A percentile compares a stretch with the other conserved stretches of the same genome.
Evolutionary conservation across 2,113 vertebrate genomes (phyloP).

Genomic region (Cochlearius cochlearius): DNA sequence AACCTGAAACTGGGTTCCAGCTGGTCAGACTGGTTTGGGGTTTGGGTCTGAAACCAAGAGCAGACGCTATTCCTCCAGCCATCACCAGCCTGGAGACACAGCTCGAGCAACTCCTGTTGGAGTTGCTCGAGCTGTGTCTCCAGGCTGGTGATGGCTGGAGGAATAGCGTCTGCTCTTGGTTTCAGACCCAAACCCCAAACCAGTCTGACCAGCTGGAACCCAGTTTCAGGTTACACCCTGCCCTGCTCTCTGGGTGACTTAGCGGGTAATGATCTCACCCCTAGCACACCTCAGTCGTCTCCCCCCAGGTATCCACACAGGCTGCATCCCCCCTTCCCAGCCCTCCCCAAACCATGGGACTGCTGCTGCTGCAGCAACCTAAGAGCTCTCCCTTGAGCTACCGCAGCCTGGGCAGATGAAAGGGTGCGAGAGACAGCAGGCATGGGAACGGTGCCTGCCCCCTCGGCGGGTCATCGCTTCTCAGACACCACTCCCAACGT

Average conservation of each 20-base stretch:
- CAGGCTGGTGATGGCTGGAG: not conserved
- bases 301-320: not conserved
- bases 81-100: too few relatives aligned
- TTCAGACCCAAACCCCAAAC: conserved; percentile 49
- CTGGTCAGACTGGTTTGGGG: conserved; percentile 55
- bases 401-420: not conserved
- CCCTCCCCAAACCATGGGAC: not conserved
- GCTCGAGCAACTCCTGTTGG: too few relatives aligned
- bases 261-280: not conserved
- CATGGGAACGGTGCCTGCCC: not conserved
- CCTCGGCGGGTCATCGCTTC: not conserved
- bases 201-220: conserved; percentile 47
- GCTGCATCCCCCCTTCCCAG: not conserved
- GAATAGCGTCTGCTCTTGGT: not conserved
- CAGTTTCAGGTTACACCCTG: conserved; percentile 62
- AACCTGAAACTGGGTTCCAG: conserved; percentile 54
- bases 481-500: conserved; percentile 27
- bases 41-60: conserved; percentile 39
- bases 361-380: fast-evolving
- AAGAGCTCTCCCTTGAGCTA: not conserved
- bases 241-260: conserved; percentile 20
- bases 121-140: not conserved
- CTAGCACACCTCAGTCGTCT: not conserved
- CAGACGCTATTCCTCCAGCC: not conserved
- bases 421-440: not conserved